Conservation (phyloP, 2,113 vertebrate species). For the Bungarus multicinctus region DNA sequence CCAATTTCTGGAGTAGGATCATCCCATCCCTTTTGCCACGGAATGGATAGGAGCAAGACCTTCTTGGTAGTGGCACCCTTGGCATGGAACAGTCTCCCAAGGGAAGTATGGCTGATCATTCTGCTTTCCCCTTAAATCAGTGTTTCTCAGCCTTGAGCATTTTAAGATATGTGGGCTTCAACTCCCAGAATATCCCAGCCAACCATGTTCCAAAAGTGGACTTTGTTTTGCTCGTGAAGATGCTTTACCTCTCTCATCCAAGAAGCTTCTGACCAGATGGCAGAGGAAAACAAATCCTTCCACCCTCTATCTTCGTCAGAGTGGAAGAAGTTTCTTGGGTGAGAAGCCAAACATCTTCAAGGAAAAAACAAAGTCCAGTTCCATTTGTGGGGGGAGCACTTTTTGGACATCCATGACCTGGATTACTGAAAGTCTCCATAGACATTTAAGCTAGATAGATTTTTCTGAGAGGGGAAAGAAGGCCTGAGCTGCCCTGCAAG, state of each 20-base stretch:
- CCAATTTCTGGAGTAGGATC: neutral
- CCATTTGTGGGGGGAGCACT: neutral
- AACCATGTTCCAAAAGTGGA: neutral
- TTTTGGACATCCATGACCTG: neutral
- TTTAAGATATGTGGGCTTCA: neutral
- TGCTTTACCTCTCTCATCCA: neutral
- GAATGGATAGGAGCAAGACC: neutral
- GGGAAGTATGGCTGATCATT: neutral
- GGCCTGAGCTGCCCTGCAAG: no score
- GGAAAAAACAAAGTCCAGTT: neutral
- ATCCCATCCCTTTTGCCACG: neutral
- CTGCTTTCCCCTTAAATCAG: neutral
- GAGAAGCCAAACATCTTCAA: neutral
- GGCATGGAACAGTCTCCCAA: neutral
- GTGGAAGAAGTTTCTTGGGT: neutral
- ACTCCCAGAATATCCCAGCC: neutral
- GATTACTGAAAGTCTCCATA: neutral
- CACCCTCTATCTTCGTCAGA: neutral
- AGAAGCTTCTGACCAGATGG: neutral
- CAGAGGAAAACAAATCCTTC: neutral
- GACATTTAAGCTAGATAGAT: neutral
- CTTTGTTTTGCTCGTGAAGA: neutral
- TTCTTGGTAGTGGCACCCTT: neutral
- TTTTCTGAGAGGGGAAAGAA: no score
- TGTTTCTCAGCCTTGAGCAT: neutral